Evolutionary conservation across 2,797 vertebrate species (phyloP), one percentile per base, ranked within the genome.

Genomic region (Chrosomus eos): DNA sequence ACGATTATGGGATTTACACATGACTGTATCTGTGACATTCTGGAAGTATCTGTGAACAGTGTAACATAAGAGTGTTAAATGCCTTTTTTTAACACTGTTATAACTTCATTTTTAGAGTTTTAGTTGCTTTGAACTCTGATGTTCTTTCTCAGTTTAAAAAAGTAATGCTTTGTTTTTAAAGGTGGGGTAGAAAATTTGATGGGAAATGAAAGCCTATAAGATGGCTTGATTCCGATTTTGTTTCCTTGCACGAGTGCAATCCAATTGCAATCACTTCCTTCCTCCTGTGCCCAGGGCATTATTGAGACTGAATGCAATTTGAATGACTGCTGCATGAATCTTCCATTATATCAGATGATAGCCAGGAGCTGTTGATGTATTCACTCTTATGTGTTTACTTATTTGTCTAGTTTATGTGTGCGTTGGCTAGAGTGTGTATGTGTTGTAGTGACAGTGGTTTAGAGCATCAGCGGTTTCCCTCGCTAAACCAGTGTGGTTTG

Each of bases 401-500:
- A 92, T 93, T 94, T 94, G 91, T 81, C 90, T 90, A 88, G 88
- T 93, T 40, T 82, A 28, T 84, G 76, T 67, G 86, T 86, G 64
- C 75, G 78, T 67, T 72, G 55, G 68, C 67, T 79, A 43, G 33
- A 48, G 51, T 84, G 83, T 73, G 23, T 70, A 31, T 86, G 71
- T 79, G 70, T 68, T 67, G 64, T 82, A 66, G 85, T 89, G 88
- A 89, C 85, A 87, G 90, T 93, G 90, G 82, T 88, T 92, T 91
- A 88, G 89, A 89, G 92, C 90, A 93, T 93, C 84, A 40, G 90
- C 87, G 89, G 91, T 92, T 93, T 87, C 67, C 78, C 86, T 90
- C 82, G 89, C 92, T 92, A 94, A 93, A 91, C 93, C 90, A 92
- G 60, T 23, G 90, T 89, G 93, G 92, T 93, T 93, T 94, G 93